Conservation (phyloP, 2,113 vertebrate genomes). For the Poeciliopsis retropinna region DNA sequence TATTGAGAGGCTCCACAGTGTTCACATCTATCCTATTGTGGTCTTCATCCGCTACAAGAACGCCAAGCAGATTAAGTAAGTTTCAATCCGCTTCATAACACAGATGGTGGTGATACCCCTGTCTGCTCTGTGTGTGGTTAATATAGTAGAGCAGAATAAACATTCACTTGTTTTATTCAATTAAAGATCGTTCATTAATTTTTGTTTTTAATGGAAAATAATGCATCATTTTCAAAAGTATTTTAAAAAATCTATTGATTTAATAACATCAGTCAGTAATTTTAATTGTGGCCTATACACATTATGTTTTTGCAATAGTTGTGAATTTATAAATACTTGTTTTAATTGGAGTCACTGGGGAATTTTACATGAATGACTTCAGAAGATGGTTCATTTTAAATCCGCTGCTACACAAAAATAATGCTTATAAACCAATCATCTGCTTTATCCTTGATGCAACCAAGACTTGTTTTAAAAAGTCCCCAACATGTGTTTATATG, state of each 20-base stretch:
- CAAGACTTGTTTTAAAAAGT: no score
- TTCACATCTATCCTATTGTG: constrained; percentile 98
- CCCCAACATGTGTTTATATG: no score
- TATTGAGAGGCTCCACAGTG: constrained; percentile 94
- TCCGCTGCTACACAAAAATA: no score
- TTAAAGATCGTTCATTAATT: no score
- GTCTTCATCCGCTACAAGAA: constrained; percentile 99
- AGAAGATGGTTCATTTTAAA: no score
- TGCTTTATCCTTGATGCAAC: no score
- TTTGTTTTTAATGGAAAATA: background rate
- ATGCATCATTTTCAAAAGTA: background rate
- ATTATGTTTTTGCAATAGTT: background rate
- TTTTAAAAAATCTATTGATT: background rate
- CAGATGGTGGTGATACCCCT: constrained; percentile 11
- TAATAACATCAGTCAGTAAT: background rate
- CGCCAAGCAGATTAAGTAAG: constrained; percentile 99
- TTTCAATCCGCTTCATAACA: constrained; percentile 41
- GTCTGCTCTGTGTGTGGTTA: background rate
- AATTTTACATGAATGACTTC: no score
- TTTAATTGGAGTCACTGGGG: no score
- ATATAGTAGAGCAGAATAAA: constrained; percentile 31
- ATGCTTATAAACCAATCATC: no score
- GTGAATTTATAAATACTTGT: no score
- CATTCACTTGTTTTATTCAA: no score
- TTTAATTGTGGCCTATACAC: background rate